phyloP scores from a whole-genome alignment of 2,888 invertebrate genomes.

The Acleris holmiana region DNA sequence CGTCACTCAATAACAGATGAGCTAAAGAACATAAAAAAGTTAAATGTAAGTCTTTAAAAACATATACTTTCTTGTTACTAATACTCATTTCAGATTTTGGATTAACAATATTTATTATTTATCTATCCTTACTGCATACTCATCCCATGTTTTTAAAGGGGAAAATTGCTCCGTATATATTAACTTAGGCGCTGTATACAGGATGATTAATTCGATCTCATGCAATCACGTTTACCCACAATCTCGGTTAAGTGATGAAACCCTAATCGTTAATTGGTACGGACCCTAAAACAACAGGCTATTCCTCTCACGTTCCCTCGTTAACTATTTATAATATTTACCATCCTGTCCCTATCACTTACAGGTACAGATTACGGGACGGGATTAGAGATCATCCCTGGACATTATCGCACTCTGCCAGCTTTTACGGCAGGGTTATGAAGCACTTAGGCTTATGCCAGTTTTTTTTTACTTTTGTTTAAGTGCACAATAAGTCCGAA shows the following conservation, averaged over 20 bases:
- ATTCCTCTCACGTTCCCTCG: conserved; percentile 4
- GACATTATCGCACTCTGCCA: not conserved
- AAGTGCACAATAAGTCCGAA: too few relatives aligned
- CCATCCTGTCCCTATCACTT: conserved; percentile 11
- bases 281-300: conserved; percentile 11
- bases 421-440: conserved; percentile 1
- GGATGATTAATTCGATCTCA: not conserved
- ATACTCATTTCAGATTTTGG: too few relatives aligned
- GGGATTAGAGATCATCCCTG: not conserved
- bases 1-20: too few relatives aligned
- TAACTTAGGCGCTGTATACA: too few relatives aligned
- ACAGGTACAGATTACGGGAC: not conserved
- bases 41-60: too few relatives aligned
- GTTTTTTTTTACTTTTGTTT: too few relatives aligned
- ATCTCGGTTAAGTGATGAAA: conserved; percentile 12
- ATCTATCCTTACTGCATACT: too few relatives aligned
- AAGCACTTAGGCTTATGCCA: not conserved
- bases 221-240: conserved; percentile 9
- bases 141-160: too few relatives aligned
- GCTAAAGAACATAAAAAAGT: too few relatives aligned
- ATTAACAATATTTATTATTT: too few relatives aligned
- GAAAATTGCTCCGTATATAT: too few relatives aligned
- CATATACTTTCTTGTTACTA: too few relatives aligned
- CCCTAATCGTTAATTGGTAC: conserved; percentile 7
- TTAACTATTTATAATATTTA: conserved; percentile 23